These are phyloP conservation scores for Tyria jacobaeae DNA, from an alignment of 2,888 invertebrate species.

Conservation along the genomic window DNA sequence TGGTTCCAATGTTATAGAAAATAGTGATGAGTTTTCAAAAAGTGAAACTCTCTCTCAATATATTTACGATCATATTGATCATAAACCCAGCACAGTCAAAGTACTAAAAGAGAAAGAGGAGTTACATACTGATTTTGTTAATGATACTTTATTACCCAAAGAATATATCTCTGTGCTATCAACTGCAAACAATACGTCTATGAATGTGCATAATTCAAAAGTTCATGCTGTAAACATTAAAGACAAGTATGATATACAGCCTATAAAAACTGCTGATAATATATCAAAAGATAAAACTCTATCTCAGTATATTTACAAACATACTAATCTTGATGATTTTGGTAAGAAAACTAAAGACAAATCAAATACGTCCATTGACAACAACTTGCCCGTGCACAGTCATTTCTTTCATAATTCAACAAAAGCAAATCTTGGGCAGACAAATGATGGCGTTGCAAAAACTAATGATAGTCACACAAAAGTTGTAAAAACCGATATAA, in stretches of 20 bases:
- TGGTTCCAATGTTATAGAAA: background rate
- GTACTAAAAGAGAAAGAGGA: conserved; percentile 3
- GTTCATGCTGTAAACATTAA: background rate
- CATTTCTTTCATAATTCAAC: background rate
- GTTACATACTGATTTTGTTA: background rate
- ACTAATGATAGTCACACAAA: background rate
- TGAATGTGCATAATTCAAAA: background rate
- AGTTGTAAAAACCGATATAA: background rate
- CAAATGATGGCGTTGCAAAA: background rate
- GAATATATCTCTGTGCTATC: background rate
- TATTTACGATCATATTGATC: conserved; percentile 23
- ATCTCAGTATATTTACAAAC: background rate
- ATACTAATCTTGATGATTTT: background rate
- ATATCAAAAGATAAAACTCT: background rate
- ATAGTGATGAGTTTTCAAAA: background rate
- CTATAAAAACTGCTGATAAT: background rate
- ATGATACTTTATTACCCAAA: background rate
- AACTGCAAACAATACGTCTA: background rate
- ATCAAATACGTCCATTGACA: background rate
- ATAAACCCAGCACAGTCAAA: conserved; percentile 37
- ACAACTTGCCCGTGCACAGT: background rate
- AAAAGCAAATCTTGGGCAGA: background rate
- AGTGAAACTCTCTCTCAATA: conserved; percentile 1
- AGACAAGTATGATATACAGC: background rate
- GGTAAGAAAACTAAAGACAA: background rate